Percentiles rank a stretch among this genome's conserved stretches.
These are phyloP conservation scores for Balaeniceps rex DNA, from an alignment of 2,113 vertebrate genomes.

Conservation along the genomic window DNA sequence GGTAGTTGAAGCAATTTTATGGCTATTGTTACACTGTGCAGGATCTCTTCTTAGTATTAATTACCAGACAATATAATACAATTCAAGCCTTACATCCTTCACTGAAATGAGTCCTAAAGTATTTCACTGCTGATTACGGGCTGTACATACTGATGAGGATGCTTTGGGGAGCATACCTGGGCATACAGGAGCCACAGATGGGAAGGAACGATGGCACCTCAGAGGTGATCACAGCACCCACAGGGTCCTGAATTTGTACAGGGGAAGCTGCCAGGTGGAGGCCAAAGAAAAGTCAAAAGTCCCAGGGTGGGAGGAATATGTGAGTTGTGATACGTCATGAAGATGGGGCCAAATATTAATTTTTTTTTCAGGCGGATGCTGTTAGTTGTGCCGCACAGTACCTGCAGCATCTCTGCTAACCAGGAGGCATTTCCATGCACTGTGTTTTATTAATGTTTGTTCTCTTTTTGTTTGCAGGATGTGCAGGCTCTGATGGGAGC, in stretches of 20 bases:
- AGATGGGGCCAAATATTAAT: neutral
- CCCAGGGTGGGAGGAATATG: neutral
- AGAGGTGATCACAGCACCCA: neutral
- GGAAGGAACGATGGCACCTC: neutral
- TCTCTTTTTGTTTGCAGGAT: neutral
- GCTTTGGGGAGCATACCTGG: neutral
- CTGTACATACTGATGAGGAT: neutral
- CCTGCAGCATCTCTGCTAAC: neutral
- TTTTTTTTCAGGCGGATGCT: neutral
- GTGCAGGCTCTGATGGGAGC: neutral
- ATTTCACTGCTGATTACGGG: neutral
- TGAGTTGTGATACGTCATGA: neutral
- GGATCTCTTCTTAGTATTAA: neutral
- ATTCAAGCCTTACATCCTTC: neutral
- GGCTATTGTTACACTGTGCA: neutral
- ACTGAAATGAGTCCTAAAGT: neutral
- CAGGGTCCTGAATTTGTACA: neutral
- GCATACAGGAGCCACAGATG: neutral
- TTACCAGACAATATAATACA: neutral
- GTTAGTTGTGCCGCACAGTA: neutral
- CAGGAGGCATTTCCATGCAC: neutral
- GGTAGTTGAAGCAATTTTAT: slow-evolving; percentile 34
- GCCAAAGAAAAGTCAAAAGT: neutral
- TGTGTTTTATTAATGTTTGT: neutral
- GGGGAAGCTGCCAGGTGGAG: neutral